These are phyloP conservation scores for Musca vetustissima DNA, from an alignment of 1,140 invertebrate genomes.

Conservation along the genomic window DNA sequence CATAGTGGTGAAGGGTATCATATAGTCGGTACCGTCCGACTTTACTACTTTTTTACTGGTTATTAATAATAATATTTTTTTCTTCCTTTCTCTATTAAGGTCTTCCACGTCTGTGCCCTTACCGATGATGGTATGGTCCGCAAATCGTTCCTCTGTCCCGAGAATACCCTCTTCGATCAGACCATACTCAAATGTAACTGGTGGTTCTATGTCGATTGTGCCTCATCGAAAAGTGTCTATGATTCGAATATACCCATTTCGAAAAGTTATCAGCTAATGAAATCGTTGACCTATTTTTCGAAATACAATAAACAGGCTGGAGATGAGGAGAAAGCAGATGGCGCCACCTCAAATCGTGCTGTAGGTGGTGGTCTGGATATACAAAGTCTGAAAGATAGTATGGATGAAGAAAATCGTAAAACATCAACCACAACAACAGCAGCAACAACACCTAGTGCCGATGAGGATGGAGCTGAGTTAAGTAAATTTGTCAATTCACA, in stretches of 20 bases:
- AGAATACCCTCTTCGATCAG: slow-evolving; percentile 85
- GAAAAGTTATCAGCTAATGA: slow-evolving; percentile 89
- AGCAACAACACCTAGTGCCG: not conserved
- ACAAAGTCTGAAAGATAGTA: slow-evolving; percentile 44
- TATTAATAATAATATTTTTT: not conserved
- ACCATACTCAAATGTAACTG: slow-evolving; percentile 88
- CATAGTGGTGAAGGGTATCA: too few relatives aligned
- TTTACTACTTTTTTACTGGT: not conserved
- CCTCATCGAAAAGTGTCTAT: slow-evolving; percentile 74
- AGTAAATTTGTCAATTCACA: not conserved
- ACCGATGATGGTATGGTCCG: slow-evolving; percentile 84
- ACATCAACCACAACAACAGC: not conserved
- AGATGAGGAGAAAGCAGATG: slow-evolving; percentile 32
- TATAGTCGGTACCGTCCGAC: too few relatives aligned
- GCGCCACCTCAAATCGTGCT: too few relatives aligned
- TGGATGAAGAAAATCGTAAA: slow-evolving; percentile 39
- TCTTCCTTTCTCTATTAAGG: slow-evolving; percentile 63
- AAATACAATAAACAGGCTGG: slow-evolving; percentile 62
- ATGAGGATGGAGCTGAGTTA: not conserved
- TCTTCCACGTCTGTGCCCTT: slow-evolving; percentile 87
- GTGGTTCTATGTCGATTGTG: slow-evolving; percentile 91
- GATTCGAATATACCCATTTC: slow-evolving; percentile 88
- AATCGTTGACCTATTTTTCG: slow-evolving; percentile 82
- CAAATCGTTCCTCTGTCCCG: slow-evolving; percentile 86
- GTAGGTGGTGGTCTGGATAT: slow-evolving; percentile 34